A percentile compares a stretch with the other conserved stretches of the same genome.
phyloP scores from a whole-genome alignment of 2,888 invertebrate species.

The Patella depressa region DNA sequence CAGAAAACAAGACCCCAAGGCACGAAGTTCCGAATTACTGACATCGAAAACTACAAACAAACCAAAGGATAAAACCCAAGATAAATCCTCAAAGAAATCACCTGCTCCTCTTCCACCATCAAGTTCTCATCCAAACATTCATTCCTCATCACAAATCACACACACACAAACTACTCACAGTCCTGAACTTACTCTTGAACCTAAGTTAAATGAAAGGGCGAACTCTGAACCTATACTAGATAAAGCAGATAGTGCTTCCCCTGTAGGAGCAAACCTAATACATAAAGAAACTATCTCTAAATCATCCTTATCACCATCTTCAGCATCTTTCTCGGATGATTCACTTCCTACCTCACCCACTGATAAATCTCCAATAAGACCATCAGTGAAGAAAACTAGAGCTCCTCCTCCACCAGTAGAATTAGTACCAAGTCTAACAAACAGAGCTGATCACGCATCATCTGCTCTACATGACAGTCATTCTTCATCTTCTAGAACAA shows the following conservation, averaged over 20 bases:
- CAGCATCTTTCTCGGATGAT: neutral
- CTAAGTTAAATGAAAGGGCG: neutral
- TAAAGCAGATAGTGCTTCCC: neutral
- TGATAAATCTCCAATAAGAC: slow-evolving; percentile 31
- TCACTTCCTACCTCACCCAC: neutral
- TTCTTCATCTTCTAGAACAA: neutral
- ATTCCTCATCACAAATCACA: neutral
- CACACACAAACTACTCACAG: neutral
- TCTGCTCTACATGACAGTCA: slow-evolving; percentile 7
- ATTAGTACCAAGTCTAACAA: neutral
- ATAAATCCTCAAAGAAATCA: neutral
- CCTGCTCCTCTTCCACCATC: slow-evolving; percentile 17
- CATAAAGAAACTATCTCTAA: neutral
- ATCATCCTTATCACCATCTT: neutral
- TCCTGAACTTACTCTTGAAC: neutral
- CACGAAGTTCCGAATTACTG: neutral
- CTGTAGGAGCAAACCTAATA: neutral
- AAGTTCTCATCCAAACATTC: neutral
- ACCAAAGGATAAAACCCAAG: neutral
- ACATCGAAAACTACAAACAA: neutral
- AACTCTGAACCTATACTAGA: neutral
- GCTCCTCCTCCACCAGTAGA: slow-evolving; percentile 50
- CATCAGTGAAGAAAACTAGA: slow-evolving; percentile 50
- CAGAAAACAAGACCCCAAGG: slow-evolving; percentile 23
- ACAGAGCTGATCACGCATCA: slow-evolving; percentile 10